Percentiles rank a stretch among this genome's conserved stretches.
Conservation (phyloP, 1,140 invertebrate genomes). For the Periplaneta americana region DNA sequence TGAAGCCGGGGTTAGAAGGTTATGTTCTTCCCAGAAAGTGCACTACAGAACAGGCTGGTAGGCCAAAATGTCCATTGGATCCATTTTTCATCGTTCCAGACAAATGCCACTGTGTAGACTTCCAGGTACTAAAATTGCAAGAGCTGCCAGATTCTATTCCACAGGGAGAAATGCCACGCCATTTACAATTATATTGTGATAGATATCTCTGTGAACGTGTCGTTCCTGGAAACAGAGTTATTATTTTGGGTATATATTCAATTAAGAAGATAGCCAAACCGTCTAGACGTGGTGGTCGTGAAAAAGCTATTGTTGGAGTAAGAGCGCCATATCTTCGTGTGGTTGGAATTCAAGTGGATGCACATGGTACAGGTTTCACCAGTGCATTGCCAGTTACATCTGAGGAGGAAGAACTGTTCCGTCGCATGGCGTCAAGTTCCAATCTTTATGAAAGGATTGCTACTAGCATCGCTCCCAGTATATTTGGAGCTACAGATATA, state of each 20-base stretch:
- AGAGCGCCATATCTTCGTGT: conserved; percentile 91
- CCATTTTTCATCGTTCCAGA: conserved; percentile 98
- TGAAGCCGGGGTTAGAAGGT: conserved; percentile 95
- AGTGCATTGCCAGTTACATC: conserved; percentile 49
- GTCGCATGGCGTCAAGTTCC: conserved; percentile 72
- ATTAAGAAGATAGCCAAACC: conserved; percentile 83
- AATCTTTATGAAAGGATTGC: conserved; percentile 89
- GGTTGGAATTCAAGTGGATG: conserved; percentile 84
- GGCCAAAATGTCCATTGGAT: conserved; percentile 91
- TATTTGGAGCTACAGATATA: conserved; percentile 91
- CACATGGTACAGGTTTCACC: conserved; percentile 67
- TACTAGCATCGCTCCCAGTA: conserved; percentile 93
- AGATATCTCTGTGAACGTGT: conserved; percentile 91
- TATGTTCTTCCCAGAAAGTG: conserved; percentile 96
- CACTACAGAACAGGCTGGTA: conserved; percentile 82
- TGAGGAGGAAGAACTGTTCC: conserved; percentile 91
- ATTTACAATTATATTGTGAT: conserved; percentile 93
- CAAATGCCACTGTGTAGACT: conserved; percentile 96
- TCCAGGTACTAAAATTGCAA: conserved; percentile 87
- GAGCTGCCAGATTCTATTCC: conserved; percentile 95
- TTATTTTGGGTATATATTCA: conserved; percentile 92
- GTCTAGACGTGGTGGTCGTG: conserved; percentile 49
- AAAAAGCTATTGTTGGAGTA: conserved; percentile 88
- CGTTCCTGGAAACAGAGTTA: conserved; percentile 93
- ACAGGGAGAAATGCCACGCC: conserved; percentile 97